These are phyloP conservation scores for Caradrina clavipalpis DNA, from an alignment of 2,888 invertebrate species.

Conservation along the genomic window DNA sequence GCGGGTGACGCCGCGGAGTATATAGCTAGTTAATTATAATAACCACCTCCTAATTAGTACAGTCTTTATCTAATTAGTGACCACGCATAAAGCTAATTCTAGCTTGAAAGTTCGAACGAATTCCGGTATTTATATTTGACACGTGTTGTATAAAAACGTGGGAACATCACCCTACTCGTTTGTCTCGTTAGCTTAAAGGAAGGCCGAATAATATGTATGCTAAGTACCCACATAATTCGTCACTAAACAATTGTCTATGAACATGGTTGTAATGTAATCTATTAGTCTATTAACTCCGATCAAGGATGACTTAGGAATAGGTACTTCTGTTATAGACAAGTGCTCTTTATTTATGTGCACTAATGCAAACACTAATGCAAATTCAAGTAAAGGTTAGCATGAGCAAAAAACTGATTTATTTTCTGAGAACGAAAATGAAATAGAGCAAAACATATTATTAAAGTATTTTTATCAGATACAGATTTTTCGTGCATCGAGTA, in stretches of 20 bases:
- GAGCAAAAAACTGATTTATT: slow-evolving; percentile 14
- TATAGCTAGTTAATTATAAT: too few relatives aligned
- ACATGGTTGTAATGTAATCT: slow-evolving; percentile 15
- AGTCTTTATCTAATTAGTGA: slow-evolving; percentile 1
- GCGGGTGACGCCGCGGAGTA: too few relatives aligned
- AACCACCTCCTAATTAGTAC: neutral
- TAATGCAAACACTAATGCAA: slow-evolving; percentile 6
- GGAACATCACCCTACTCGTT: slow-evolving; percentile 27
- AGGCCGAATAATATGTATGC: slow-evolving; percentile 25
- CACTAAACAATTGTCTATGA: slow-evolving; percentile 34
- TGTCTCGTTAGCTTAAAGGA: slow-evolving; percentile 25
- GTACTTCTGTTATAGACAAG: neutral
- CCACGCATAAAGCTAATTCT: slow-evolving; percentile 15
- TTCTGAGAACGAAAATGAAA: slow-evolving; percentile 12
- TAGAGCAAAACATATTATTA: slow-evolving; percentile 25
- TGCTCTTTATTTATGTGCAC: slow-evolving; percentile 8
- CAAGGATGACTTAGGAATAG: slow-evolving; percentile 2
- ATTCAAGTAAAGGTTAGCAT: slow-evolving; percentile 17
- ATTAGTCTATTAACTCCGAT: slow-evolving; percentile 14
- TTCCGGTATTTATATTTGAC: slow-evolving; percentile 28
- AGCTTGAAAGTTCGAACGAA: slow-evolving; percentile 17
- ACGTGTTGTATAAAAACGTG: slow-evolving; percentile 48
- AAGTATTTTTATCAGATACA: neutral
- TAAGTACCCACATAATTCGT: slow-evolving; percentile 22
- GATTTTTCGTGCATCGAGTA: neutral